Conservation (phyloP, 2,888 invertebrate species). For the Lycophotia porphyrea region DNA sequence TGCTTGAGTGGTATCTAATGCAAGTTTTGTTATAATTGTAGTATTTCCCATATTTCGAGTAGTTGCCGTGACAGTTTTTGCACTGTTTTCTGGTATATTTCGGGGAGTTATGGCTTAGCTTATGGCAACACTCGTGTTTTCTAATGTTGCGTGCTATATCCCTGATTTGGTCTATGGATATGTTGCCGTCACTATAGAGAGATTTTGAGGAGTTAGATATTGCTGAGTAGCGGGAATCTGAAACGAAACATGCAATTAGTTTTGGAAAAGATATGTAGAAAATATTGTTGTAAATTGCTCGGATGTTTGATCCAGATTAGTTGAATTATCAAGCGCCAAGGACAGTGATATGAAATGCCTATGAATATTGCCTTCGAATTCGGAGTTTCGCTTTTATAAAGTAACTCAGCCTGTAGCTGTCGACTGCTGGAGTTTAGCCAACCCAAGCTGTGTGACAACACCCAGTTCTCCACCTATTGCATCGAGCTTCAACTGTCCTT, state of each 20-base stretch:
- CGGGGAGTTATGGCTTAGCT: slow-evolving; percentile 87
- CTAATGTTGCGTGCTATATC: slow-evolving; percentile 95
- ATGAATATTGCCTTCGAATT: background rate
- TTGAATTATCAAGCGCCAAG: too few relatives aligned
- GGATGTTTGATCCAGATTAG: too few relatives aligned
- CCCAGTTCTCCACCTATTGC: too few relatives aligned
- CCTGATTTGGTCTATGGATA: slow-evolving; percentile 92
- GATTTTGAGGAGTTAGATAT: slow-evolving; percentile 89
- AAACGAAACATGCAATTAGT: too few relatives aligned
- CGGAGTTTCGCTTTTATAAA: background rate
- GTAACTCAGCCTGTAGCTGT: background rate
- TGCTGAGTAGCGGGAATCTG: slow-evolving; percentile 86
- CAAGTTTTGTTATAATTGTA: slow-evolving; percentile 88
- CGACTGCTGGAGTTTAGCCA: too few relatives aligned
- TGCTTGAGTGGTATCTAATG: slow-evolving; percentile 80
- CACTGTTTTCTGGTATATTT: slow-evolving; percentile 87
- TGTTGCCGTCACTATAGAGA: slow-evolving; percentile 89
- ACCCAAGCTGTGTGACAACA: too few relatives aligned
- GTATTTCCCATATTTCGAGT: slow-evolving; percentile 85
- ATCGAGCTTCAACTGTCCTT: too few relatives aligned
- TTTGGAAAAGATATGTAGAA: too few relatives aligned
- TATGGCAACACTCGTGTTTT: slow-evolving; percentile 93
- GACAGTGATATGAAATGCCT: too few relatives aligned
- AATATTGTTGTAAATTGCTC: too few relatives aligned
- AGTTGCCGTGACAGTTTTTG: slow-evolving; percentile 84